Conservation (phyloP, 2,113 vertebrate genomes). For the Heterocephalus glaber region DNA sequence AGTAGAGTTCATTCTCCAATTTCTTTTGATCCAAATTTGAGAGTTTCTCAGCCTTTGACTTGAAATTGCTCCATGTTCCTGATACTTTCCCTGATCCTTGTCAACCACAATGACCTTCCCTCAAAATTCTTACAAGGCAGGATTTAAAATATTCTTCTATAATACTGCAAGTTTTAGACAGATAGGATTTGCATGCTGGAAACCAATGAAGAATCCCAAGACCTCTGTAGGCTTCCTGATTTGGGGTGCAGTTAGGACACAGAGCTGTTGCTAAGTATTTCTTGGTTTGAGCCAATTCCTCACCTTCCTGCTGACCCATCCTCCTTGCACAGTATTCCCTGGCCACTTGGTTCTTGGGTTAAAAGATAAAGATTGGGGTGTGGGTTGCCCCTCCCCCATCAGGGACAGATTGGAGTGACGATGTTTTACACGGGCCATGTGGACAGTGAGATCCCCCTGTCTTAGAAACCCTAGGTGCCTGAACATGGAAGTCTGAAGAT, state of each 20-base stretch:
- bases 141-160: neutral
- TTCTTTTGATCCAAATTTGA: neutral
- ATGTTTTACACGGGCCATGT: neutral
- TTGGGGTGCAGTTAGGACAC: fast-evolving
- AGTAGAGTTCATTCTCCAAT: fast-evolving
- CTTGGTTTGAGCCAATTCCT: neutral
- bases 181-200: fast-evolving
- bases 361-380: neutral
- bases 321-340: neutral
- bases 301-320: too few relatives aligned
- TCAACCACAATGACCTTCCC: neutral
- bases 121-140: fast-evolving
- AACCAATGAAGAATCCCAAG: too few relatives aligned
- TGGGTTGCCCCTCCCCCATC: fast-evolving
- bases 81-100: neutral
- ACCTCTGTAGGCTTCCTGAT: neutral
- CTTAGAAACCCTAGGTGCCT: neutral
- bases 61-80: neutral
- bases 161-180: neutral
- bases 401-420: fast-evolving
- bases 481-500: too few relatives aligned
- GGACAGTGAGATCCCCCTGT: too few relatives aligned
- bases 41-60: neutral
- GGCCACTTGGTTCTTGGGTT: fast-evolving
- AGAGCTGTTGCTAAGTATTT: fast-evolving